Base-by-base conservation (phyloP, 2,888 invertebrate genomes). In the Mimas tiliae region DNA sequence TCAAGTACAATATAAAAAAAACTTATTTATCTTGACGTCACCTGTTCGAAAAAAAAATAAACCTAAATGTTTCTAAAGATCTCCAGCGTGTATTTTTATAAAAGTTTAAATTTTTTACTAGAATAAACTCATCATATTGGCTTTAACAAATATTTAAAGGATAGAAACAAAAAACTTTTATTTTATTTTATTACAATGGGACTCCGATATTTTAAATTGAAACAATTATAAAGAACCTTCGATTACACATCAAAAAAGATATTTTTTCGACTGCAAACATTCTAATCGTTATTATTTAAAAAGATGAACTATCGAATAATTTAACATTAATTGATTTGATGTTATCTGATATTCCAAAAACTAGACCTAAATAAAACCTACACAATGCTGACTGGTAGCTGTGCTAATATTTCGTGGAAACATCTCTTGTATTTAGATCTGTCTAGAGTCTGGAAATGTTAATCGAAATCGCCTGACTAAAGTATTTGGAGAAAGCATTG, bases 401-500 rank as follows among this genome's bases (percentile, higher is more conserved):
- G 45, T 12, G 45, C 45, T 19, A 19, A 19, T 19, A 42, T 38
- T 55, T 58, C 58, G 6, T 12, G 16, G 58, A 58, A 55, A 58
- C 42, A 42, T 58, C 58, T 58, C 6, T 12, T 19, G 58, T 58
- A 58, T 58, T 42, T 58, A 58, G 58, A 3, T 19, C 58, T 38
- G 38, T 38, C 55, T 58, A 58, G 53, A 33, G 58, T 58, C 58
- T 58, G 19, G 42, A 42, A 58, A 58, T 58, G 58, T 58, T 58
- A 58, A 58, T 58, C 42, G 42, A 19, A 58, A 58, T 42, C 38
- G 58, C 12, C 42, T 19, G 58, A 58, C 42, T 16, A 19, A 34
- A 58, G 38, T 58, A 58, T 58, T 58, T 58, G 58, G 58, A 58
- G 58, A 58, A 58, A 58, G 58, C 58, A 42, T 42, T 11, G 19